phyloP scores from a whole-genome alignment of 1,140 invertebrate genomes.

The Telenomus remus region DNA sequence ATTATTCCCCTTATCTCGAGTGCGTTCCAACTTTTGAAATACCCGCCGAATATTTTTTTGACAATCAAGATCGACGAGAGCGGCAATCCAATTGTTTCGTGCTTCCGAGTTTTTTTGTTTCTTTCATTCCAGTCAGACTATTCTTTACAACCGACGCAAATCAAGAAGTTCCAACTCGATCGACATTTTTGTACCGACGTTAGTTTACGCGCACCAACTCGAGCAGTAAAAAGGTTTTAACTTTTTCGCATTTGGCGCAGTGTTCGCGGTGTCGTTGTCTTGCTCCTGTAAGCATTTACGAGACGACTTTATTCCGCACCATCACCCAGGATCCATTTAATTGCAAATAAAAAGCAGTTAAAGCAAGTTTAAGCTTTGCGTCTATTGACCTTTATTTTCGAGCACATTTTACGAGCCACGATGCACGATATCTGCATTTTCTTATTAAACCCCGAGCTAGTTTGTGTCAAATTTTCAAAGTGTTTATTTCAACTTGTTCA shows the following conservation, averaged over 20 bases:
- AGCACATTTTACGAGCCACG: constrained; percentile 20
- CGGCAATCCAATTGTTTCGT: constrained; percentile 10
- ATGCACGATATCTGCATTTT: constrained; percentile 35
- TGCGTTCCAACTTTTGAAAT: constrained; percentile 16
- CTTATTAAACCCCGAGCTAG: constrained; percentile 18
- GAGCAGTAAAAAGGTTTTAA: constrained; percentile 55
- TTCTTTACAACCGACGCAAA: constrained; percentile 37
- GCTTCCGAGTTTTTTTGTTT: too few relatives aligned
- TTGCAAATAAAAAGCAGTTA: constrained; percentile 52
- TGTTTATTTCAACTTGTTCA: constrained; percentile 5
- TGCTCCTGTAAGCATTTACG: constrained; percentile 45
- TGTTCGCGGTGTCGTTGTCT: constrained; percentile 49
- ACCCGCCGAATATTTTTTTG: constrained; percentile 31
- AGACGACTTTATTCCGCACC: constrained; percentile 52
- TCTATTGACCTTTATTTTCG: constrained; percentile 35
- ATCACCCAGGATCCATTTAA: constrained; percentile 52
- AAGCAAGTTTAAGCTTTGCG: constrained; percentile 31
- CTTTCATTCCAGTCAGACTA: too few relatives aligned
- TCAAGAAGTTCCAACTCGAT: constrained; percentile 46
- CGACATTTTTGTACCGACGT: constrained; percentile 23
- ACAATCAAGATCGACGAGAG: constrained; percentile 30
- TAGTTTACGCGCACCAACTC: constrained; percentile 34
- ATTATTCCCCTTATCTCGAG: constrained; percentile 17
- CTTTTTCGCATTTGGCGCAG: constrained; percentile 48
- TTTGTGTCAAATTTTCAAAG: constrained; percentile 9